A percentile compares a stretch with the other conserved stretches of the same genome.
Evolutionary conservation across 1,140 invertebrate species (phyloP).

Genomic region (Thaumetopoea pityocampa): DNA sequence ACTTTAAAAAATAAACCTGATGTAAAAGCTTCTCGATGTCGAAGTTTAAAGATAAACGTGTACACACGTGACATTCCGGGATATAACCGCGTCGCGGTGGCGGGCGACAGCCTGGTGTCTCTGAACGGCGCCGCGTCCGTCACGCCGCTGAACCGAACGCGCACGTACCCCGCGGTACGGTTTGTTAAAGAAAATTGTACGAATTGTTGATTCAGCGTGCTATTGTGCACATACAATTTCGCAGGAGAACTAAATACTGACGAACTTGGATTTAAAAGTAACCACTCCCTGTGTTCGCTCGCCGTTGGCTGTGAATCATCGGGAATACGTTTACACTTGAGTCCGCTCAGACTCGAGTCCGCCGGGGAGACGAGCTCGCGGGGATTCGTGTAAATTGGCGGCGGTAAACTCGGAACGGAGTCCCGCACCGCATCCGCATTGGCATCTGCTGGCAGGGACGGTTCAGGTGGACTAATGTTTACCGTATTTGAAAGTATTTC

Average conservation of each 20-base stretch:
- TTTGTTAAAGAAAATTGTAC: constrained; percentile 44
- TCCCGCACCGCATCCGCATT: neutral
- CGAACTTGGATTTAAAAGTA: constrained; percentile 21
- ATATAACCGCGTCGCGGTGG: constrained; percentile 32
- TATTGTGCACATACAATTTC: constrained; percentile 28
- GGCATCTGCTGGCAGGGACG: neutral
- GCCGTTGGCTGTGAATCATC: neutral
- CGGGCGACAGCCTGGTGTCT: constrained; percentile 30
- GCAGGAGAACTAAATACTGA: constrained; percentile 31
- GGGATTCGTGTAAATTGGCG: constrained; percentile 34
- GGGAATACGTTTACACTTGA: constrained; percentile 18
- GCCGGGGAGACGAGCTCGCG: constrained; percentile 41
- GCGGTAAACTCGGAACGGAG: constrained; percentile 21
- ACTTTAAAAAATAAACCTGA: constrained; percentile 41
- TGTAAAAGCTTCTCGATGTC: constrained; percentile 23
- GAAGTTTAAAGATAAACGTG: constrained; percentile 40
- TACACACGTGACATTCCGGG: constrained; percentile 38
- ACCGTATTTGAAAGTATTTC: constrained; percentile 27
- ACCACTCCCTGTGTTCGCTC: constrained; percentile 15
- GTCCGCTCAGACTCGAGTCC: constrained; percentile 17
- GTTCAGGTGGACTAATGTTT: constrained; percentile 3
- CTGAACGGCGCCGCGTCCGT: constrained; percentile 33
- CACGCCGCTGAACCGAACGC: constrained; percentile 35
- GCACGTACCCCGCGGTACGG: constrained; percentile 27
- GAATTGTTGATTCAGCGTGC: constrained; percentile 28